Percentiles rank a stretch among this genome's conserved stretches.
phyloP scores from a whole-genome alignment of 2,113 vertebrate genomes.

The Turdus rufiventris region DNA sequence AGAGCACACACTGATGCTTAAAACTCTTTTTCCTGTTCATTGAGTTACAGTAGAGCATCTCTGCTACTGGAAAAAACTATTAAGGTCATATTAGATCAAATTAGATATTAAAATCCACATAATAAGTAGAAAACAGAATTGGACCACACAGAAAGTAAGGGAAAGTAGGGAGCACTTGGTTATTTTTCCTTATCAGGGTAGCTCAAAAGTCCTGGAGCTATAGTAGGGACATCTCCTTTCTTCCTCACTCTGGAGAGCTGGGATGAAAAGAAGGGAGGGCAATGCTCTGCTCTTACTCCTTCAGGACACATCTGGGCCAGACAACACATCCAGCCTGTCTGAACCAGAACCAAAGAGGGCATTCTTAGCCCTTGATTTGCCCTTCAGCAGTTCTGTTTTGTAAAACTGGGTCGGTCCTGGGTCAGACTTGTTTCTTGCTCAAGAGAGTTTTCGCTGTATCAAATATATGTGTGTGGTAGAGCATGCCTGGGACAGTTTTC shows the following conservation, averaged over 20 bases:
- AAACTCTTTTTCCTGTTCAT: neutral
- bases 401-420: neutral
- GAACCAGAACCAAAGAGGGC: neutral
- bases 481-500: neutral
- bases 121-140: neutral
- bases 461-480: neutral
- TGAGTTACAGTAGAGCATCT: neutral
- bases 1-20: neutral
- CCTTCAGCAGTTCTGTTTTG: neutral
- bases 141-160: neutral
- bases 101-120: slow-evolving; percentile 28
- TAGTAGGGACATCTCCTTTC: neutral
- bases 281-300: neutral
- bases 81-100: neutral
- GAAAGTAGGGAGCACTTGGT: neutral
- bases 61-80: neutral
- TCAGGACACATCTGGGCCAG: neutral
- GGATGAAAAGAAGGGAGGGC: neutral
- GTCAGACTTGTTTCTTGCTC: neutral
- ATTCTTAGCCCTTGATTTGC: neutral
- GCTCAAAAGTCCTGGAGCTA: neutral
- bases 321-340: neutral
- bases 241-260: neutral
- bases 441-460: neutral
- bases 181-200: neutral